A percentile compares a stretch with the other conserved stretches of the same genome.
Conservation (phyloP, 92 coral and sea anemone genomes). For the Epizoanthus ramosus region DNA sequence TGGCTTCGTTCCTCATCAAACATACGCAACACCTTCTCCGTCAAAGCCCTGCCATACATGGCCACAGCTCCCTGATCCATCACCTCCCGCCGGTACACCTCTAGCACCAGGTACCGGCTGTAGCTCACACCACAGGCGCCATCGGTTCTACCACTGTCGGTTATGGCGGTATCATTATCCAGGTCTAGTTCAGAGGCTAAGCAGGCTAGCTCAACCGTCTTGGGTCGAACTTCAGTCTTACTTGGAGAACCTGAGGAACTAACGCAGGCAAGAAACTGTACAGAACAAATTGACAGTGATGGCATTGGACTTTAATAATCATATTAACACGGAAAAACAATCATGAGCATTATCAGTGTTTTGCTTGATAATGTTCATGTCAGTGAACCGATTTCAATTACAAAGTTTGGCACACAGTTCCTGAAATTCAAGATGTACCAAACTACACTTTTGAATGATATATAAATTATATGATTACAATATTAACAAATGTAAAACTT, state of each 20-base stretch:
- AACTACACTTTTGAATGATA: too few species aligned
- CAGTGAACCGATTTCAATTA: not conserved
- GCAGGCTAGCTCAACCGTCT: not conserved
- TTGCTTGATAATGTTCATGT: too few species aligned
- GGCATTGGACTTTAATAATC: not conserved
- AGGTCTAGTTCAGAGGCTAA: conserved; percentile 7
- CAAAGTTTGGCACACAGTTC: not conserved
- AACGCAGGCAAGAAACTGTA: not conserved
- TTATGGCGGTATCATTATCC: not conserved
- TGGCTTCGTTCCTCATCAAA: conserved; percentile 76
- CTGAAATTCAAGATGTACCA: not conserved
- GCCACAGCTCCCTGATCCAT: conserved; percentile 41
- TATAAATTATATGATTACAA: too few species aligned
- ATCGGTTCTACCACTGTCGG: conserved; percentile 1
- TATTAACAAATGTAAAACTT: too few species aligned
- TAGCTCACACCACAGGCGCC: conserved; percentile 53
- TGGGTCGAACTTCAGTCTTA: conserved; percentile 20
- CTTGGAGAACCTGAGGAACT: conserved; percentile 1
- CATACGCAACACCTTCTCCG: conserved; percentile 93
- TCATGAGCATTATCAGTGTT: too few species aligned
- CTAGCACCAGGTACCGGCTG: conserved; percentile 85
- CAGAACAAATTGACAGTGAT: not conserved
- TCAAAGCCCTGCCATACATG: conserved; percentile 53
- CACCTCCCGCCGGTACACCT: conserved; percentile 87
- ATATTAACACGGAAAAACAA: not conserved